A percentile compares a stretch with the other conserved stretches of the same genome.
These are phyloP conservation scores for Capromys pilorides DNA, from an alignment of 2,797 vertebrate genomes.

Conservation along the genomic window DNA sequence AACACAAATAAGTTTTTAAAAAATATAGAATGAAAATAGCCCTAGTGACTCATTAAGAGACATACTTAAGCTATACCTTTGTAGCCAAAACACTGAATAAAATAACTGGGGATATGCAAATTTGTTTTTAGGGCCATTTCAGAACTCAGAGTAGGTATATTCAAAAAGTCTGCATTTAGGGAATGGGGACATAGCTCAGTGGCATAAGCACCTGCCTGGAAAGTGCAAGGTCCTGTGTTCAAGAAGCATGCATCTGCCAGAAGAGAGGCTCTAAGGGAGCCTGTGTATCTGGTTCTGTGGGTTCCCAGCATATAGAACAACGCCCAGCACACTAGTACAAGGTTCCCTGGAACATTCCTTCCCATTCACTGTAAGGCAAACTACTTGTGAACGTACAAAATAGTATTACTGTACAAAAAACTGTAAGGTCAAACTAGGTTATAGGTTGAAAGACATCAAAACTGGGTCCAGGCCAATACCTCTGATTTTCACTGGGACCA, in stretches of 20 bases:
- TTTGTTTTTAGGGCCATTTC: background rate
- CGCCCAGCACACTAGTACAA: background rate
- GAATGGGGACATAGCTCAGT: too few species aligned
- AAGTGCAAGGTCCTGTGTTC: background rate
- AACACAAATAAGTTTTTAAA: background rate
- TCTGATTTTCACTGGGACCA: background rate
- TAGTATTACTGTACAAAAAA: background rate
- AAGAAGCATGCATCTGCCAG: background rate
- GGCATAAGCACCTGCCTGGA: too few species aligned
- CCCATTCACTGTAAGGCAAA: background rate
- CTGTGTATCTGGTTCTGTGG: background rate
- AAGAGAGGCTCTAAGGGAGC: background rate
- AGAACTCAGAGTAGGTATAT: background rate
- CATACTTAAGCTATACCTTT: background rate
- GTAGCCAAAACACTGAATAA: slow-evolving; percentile 33
- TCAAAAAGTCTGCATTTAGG: background rate
- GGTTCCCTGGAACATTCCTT: background rate
- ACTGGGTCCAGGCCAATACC: background rate
- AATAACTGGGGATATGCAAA: background rate
- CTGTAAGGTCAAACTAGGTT: background rate
- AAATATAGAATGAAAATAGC: background rate
- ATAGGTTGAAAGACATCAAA: background rate
- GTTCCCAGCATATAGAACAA: background rate
- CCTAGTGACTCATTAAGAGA: background rate
- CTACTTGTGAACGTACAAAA: background rate